Conservation (phyloP, 1,140 invertebrate species). For the Contarinia nasturtii region DNA sequence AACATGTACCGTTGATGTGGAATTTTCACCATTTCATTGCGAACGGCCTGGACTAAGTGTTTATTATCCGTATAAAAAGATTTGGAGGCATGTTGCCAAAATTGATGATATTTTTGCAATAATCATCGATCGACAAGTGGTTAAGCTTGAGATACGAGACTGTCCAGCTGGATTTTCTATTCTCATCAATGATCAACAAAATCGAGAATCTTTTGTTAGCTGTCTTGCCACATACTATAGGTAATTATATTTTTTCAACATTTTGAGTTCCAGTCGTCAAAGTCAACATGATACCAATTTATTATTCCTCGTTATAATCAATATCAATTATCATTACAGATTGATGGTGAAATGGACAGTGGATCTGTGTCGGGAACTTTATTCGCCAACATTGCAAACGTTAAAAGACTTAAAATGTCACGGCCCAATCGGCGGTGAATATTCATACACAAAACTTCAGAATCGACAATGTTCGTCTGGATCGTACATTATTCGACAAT, state of each 20-base stretch:
- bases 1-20: slow-evolving; percentile 34
- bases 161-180: slow-evolving; percentile 16
- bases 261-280: too few relatives aligned
- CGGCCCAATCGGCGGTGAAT: slow-evolving; percentile 61
- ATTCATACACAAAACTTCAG: slow-evolving; percentile 64
- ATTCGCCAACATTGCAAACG: slow-evolving; percentile 52
- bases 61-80: slow-evolving; percentile 33
- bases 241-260: slow-evolving; percentile 12
- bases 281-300: too few relatives aligned
- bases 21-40: slow-evolving; percentile 48
- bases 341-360: slow-evolving; percentile 76
- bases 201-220: slow-evolving; percentile 54
- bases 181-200: slow-evolving; percentile 11
- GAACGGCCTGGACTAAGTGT: slow-evolving; percentile 44
- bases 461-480: slow-evolving; percentile 55
- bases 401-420: slow-evolving; percentile 63
- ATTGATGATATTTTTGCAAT: slow-evolving; percentile 54
- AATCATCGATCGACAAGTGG: slow-evolving; percentile 8
- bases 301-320: not conserved
- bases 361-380: slow-evolving; percentile 62
- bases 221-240: slow-evolving; percentile 71
- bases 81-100: slow-evolving; percentile 54
- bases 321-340: slow-evolving; percentile 22
- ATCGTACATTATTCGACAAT: slow-evolving; percentile 62
- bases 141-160: slow-evolving; percentile 16